Base-by-base conservation (phyloP, 2,113 vertebrate species). In the Scomber colias region DNA sequence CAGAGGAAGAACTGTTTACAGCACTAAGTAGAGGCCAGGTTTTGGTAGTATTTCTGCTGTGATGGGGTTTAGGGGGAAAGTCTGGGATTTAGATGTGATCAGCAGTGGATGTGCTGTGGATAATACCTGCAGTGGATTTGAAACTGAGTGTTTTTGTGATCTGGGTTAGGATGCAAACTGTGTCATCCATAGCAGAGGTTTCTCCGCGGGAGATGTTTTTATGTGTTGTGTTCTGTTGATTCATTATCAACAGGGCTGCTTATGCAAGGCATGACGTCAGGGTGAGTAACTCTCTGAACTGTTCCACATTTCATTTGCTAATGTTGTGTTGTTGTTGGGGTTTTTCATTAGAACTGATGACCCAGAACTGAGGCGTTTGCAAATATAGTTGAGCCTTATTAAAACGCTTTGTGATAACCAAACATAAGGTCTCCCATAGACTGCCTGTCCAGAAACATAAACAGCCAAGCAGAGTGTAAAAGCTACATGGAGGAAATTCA, bases 211-310 rank as follows among this genome's bases (percentile, higher is more conserved):
- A 71, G 31, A 63, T 27, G 44, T 55, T 71, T 74, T 61, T 71
- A 60, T 27, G 14, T 45, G 15, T 30, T 73, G 44, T 63, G 46
- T 1, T 72, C 15, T 24, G 40, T 53, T 27, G 21, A 53, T 81
- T 87, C 15, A 53, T 56, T 48, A 61, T 68, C 65, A 35, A 49
- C 45, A 30, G 15, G 24, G 15, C 50, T 16, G 17, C 44, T 77
- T 73, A 63, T 62, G 67, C 40, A 70, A 71, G 40, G 21, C 3
- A 73, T 79, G 60, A 67, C 51, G 21, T 77, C 74, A 79, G 27
- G 40, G 15, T 46, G 59, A 65, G 53, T 44, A 70, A 70, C 31
- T 46, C 64, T 66, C 44, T 75, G 11, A 78, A 57, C 35, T 16
- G 15, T 35, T 64, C 48, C 21, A 4, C 53, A 49, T 53, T 63